phyloP scores from a whole-genome alignment of 2,113 vertebrate species.

The Grantiella picta region DNA sequence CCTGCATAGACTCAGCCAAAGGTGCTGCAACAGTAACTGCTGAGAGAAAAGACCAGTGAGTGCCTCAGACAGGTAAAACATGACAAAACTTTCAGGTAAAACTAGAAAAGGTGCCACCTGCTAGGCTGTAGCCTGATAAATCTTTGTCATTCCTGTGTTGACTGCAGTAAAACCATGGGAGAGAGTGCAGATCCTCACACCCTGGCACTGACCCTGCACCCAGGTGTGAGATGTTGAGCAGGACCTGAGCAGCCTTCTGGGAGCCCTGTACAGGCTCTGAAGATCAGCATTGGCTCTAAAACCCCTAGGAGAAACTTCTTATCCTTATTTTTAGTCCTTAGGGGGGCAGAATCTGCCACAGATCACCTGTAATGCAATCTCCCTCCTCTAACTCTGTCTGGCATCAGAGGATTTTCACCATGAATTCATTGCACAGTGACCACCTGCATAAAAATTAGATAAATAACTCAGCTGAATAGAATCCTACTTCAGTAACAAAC shows the following conservation, averaged over 20 bases:
- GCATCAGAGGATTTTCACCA: neutral
- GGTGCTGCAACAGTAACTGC: neutral
- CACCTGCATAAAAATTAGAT: neutral
- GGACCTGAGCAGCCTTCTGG: neutral
- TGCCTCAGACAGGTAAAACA: neutral
- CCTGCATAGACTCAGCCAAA: neutral
- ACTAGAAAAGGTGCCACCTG: neutral
- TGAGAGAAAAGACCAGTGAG: neutral
- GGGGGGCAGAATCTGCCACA: neutral
- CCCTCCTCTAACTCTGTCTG: neutral
- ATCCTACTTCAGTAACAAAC: neutral
- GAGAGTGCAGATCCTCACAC: neutral
- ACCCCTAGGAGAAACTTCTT: neutral
- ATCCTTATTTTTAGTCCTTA: fast-evolving
- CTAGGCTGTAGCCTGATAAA: neutral
- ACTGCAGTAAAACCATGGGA: fast-evolving
- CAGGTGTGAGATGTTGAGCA: neutral
- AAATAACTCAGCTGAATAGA: neutral
- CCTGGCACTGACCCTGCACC: neutral
- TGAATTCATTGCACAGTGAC: neutral
- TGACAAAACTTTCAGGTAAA: neutral
- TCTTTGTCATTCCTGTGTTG: neutral
- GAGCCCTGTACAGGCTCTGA: neutral
- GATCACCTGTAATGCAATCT: neutral
- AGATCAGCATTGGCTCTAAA: neutral